Evolutionary conservation across 2,113 vertebrate species (phyloP), one percentile per base, ranked within the genome.

Genomic region (Cinclus mexicanus): DNA sequence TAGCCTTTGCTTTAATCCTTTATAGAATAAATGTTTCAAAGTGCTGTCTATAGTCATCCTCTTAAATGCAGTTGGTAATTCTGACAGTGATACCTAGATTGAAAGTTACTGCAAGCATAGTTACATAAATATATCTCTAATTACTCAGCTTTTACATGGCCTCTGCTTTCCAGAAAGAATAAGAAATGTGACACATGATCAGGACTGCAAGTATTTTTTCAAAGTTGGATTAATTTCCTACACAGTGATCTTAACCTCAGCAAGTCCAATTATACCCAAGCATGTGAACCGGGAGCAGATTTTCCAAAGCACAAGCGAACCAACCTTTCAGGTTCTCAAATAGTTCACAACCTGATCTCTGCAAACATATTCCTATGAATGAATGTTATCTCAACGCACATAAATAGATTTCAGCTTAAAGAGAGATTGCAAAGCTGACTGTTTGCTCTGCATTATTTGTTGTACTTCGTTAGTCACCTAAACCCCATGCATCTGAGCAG

Each of bases 181-280:
- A 95, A 94, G 41, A 69, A 97, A 95, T 90, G 57, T 94, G 95
- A 95, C 94, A 76, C 71, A 50, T 41, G 87, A 94, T 71, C 60
- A 85, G 91, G 90, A 97, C 77, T 77, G 41, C 87, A 96, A 93
- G 91, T 87, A 72, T 96, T 89, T 96, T 97, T 94, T 89, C 89
- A 68, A 95, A 95, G 86, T 96, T 97, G 97, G 97, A 96, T 97
- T 98, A 98, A 98, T 98, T 74, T 90, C 76, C 37, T 46, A 17
- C 71, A 29, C 31, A 37, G 39, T 3, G 5, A 64, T 60, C 49
- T 60, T 59, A 88, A 56, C 50, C 67, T 72, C 50, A 60, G 35
- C 44, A 70, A 79, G 55, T 52, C 70, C 31, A 74, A 4, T 69
- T 81, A 41, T n/a, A 77, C 39, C 60, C n/a, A 70, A 63, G 39